These are phyloP conservation scores for Grus americana DNA, from an alignment of 2,113 vertebrate species.

Conservation along the genomic window DNA sequence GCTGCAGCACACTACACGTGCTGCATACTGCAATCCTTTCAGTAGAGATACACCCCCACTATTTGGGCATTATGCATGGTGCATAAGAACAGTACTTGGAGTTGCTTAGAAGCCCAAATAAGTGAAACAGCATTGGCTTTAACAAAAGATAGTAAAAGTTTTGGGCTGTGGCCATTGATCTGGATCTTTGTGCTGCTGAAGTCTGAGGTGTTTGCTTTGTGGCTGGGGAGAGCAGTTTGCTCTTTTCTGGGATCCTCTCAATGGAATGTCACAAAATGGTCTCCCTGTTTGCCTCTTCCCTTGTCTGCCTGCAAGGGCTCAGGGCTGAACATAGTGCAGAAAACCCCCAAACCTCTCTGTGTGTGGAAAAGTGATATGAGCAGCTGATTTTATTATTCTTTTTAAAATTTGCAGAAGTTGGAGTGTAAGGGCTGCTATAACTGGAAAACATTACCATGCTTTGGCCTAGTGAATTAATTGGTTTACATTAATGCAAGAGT, in stretches of 20 bases:
- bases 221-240: not conserved
- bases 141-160: not conserved
- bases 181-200: not conserved
- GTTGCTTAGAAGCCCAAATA: not conserved
- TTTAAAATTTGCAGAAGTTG: not conserved
- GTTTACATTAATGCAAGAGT: not conserved
- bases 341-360: not conserved
- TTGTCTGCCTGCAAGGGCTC: not conserved
- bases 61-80: not conserved
- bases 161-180: fast-evolving
- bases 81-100: not conserved
- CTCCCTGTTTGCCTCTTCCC: not conserved
- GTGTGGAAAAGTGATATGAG: not conserved
- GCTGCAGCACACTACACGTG: fast-evolving
- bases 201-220: not conserved
- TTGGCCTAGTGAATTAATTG: not conserved
- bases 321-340: not conserved
- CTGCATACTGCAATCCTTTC: not conserved
- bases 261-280: not conserved
- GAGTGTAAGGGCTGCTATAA: not conserved
- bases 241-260: not conserved
- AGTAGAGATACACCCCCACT: not conserved
- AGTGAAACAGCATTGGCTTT: not conserved
- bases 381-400: not conserved
- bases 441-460: not conserved